Evolutionary conservation across 2,888 invertebrate species (phyloP).

Genomic region (Gari tellinella): DNA sequence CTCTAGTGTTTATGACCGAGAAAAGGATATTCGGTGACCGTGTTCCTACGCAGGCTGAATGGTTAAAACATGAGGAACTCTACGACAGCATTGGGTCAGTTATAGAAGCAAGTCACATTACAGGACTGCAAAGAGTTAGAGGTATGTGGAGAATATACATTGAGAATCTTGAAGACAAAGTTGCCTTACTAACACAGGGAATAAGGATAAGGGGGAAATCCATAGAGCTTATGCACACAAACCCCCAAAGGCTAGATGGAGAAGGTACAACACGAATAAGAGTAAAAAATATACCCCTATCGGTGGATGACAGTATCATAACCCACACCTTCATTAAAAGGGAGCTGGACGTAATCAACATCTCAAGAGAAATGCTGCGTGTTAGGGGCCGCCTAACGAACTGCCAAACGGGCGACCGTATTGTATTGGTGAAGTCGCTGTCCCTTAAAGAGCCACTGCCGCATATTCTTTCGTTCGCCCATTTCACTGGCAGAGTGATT

Average conservation of each 20-base stretch:
- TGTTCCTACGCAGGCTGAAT: no score
- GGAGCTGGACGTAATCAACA: slow-evolving; percentile 11
- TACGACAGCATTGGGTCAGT: neutral
- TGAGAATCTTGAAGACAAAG: slow-evolving; percentile 10
- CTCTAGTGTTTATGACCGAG: no score
- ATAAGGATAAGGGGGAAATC: neutral
- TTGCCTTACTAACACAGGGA: neutral
- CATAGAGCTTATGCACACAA: neutral
- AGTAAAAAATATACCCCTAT: slow-evolving; percentile 8
- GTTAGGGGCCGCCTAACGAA: slow-evolving; percentile 11
- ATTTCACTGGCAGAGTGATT: neutral
- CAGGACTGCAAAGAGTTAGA: slow-evolving; percentile 15
- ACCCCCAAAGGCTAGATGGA: slow-evolving; percentile 5
- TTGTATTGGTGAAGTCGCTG: neutral
- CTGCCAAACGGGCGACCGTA: slow-evolving; percentile 14
- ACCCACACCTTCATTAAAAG: neutral
- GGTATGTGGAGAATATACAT: slow-evolving; percentile 25
- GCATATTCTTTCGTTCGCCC: neutral
- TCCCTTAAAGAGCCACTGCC: slow-evolving; percentile 2
- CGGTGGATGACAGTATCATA: slow-evolving; percentile 15
- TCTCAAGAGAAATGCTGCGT: slow-evolving; percentile 10
- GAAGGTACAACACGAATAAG: slow-evolving; percentile 11
- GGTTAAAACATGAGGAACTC: slow-evolving; percentile 9
- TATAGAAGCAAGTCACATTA: slow-evolving; percentile 10
- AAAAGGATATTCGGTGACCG: no score